A percentile compares a stretch with the other conserved stretches of the same genome.
Evolutionary conservation across 2,888 invertebrate species (phyloP).

Genomic region (Ectemnius continuus): DNA sequence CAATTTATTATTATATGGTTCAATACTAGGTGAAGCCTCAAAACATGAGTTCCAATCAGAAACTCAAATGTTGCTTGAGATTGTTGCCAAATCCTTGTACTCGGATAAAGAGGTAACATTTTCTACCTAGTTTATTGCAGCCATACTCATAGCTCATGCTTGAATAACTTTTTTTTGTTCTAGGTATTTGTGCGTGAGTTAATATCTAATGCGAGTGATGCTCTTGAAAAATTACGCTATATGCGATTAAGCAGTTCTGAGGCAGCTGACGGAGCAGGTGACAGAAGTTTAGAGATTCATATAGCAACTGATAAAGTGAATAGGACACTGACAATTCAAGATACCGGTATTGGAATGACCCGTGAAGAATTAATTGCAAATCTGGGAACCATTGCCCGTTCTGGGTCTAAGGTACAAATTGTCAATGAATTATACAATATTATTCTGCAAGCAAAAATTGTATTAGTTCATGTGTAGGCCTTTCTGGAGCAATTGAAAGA

Average conservation of each 20-base stretch:
- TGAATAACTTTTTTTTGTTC: not conserved
- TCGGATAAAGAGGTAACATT: slow-evolving; percentile 93
- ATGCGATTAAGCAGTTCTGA: slow-evolving; percentile 81
- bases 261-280: slow-evolving; percentile 80
- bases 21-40: slow-evolving; percentile 79
- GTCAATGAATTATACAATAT: not conserved
- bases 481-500: slow-evolving; percentile 91
- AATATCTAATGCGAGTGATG: slow-evolving; percentile 98
- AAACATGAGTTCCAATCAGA: slow-evolving; percentile 98
- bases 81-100: slow-evolving; percentile 97
- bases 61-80: slow-evolving; percentile 95
- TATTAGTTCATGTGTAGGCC: slow-evolving; percentile 78
- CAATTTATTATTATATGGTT: not conserved
- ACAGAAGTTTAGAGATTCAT: slow-evolving; percentile 90
- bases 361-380: slow-evolving; percentile 93
- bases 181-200: slow-evolving; percentile 96
- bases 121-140: not conserved
- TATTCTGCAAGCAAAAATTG: not conserved
- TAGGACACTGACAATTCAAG: slow-evolving; percentile 92
- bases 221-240: slow-evolving; percentile 95
- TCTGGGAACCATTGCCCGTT: slow-evolving; percentile 96
- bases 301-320: slow-evolving; percentile 92
- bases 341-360: slow-evolving; percentile 97
- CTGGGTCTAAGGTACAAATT: slow-evolving; percentile 92
- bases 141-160: not conserved